Base-by-base conservation (phyloP, 2,797 vertebrate species). In the Meriones psammophilus region DNA sequence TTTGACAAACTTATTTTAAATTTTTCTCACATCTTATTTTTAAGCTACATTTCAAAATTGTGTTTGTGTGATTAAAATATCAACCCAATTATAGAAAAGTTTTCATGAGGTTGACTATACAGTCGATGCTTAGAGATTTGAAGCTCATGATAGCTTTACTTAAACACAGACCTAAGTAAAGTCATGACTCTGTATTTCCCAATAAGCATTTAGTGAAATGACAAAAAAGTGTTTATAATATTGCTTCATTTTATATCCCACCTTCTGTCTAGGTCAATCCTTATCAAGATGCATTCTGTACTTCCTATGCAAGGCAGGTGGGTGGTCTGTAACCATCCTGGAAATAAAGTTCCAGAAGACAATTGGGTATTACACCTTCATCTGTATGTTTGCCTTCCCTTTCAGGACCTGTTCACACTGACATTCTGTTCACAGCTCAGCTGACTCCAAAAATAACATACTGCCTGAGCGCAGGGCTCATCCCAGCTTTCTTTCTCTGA, bases 391-490 rank as follows among this genome's bases (percentile, higher is more conserved):
- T 14, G 42, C 66, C 36, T 56, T 30, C 50, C 60, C 5, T 33
- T n/a, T 28, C 33, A 80, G 64, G 60, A 76, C 78, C 50, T 66
- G 54, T 86, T 92, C 83, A 28, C 50, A 76, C 14, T 36, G 81
- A 89, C 83, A 88, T 85, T 76, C 84, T 42, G 30, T 78, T 96
- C 92, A 73, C 85, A 81, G 46, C 14, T 91, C 64, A 46, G 12
- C 73, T 91, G 95, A 95, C 94, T 96, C 90, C 86, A 87, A 89
- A 97, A 97, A 97, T 96, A 96, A 94, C 93, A 5, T 0, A 4
- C 54, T 83, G 71, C 42, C 66, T 91, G 81, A 54, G 83, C 54
- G 80, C 46, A 83, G 84, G 85, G 68, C 56, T 46, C 69, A 62
- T 92, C 58, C 22, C 85, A 17, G 85, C 64, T 89, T 73, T 62